Conservation (phyloP, 2,113 vertebrate genomes). For the Silurus asotus region DNA sequence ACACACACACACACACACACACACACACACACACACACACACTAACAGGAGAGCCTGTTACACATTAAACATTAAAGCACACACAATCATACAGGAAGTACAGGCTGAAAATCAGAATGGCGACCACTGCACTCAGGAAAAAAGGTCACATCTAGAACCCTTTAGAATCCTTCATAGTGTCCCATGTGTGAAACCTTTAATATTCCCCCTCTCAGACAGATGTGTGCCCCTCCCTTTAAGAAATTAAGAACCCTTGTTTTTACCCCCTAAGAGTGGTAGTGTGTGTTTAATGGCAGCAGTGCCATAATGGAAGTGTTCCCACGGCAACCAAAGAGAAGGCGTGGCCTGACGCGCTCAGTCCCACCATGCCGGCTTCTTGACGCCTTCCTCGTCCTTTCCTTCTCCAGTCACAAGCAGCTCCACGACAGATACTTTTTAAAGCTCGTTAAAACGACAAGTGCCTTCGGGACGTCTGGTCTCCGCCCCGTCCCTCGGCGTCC, state of each 20-base stretch:
- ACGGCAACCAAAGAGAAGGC: constrained; percentile 36
- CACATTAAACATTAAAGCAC: constrained; percentile 12
- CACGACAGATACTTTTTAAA: constrained; percentile 26
- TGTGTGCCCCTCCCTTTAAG: background rate
- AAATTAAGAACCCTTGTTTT: background rate
- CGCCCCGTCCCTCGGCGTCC: constrained; percentile 10
- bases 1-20: constrained; percentile 2
- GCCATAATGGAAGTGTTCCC: constrained; percentile 39
- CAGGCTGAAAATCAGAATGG: constrained; percentile 33
- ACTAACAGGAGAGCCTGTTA: constrained; percentile 35
- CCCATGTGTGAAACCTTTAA: background rate
- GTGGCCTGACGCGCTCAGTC: constrained; percentile 15
- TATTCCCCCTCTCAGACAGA: background rate
- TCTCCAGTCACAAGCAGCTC: background rate
- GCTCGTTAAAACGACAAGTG: background rate
- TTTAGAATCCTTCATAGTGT: background rate
- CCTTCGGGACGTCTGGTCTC: constrained; percentile 21
- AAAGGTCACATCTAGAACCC: background rate
- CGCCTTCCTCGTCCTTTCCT: background rate
- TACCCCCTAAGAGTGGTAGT: background rate
- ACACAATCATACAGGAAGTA: constrained; percentile 41
- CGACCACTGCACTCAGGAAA: constrained; percentile 11
- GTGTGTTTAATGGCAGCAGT: constrained; percentile 23
- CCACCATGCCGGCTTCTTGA: background rate
- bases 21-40: background rate